Conservation (phyloP, 2,797 vertebrate genomes). For the Crocidura indochinensis region DNA sequence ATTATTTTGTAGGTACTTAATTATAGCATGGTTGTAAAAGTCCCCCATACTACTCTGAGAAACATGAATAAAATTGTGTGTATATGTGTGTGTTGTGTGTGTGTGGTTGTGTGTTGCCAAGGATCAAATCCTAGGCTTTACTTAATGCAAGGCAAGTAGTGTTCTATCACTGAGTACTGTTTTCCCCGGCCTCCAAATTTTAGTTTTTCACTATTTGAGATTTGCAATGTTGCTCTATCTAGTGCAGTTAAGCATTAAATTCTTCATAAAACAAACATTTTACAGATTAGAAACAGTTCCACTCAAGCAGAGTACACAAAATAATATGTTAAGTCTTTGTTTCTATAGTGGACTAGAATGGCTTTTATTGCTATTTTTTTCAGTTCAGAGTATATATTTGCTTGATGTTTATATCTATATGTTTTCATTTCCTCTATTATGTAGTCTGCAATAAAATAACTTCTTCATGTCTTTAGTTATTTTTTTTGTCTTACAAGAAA, state of each 20-base stretch:
- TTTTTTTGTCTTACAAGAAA: neutral
- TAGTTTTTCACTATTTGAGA: constrained; percentile 30
- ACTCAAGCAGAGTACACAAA: neutral
- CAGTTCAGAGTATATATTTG: neutral
- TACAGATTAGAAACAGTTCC: neutral
- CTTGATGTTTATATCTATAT: neutral
- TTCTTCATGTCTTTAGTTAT: neutral
- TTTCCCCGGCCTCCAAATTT: neutral
- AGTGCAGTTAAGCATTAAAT: constrained; percentile 7
- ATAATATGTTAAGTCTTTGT: neutral
- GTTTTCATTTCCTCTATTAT: neutral
- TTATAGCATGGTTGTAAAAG: constrained; percentile 25
- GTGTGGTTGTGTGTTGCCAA: too few species aligned
- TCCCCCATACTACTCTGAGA: neutral
- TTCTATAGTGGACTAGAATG: neutral
- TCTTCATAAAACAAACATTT: neutral
- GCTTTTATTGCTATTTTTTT: neutral
- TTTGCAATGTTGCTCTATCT: constrained; percentile 12
- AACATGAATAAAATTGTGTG: constrained; percentile 6
- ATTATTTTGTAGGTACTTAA: neutral
- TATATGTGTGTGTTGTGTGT: too few species aligned
- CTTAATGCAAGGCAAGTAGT: too few species aligned
- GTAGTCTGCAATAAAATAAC: constrained; percentile 20
- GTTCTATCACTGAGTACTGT: too few species aligned
- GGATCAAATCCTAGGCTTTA: too few species aligned